Conservation (phyloP, 1,140 invertebrate species). For the Paracyclopina nana region DNA sequence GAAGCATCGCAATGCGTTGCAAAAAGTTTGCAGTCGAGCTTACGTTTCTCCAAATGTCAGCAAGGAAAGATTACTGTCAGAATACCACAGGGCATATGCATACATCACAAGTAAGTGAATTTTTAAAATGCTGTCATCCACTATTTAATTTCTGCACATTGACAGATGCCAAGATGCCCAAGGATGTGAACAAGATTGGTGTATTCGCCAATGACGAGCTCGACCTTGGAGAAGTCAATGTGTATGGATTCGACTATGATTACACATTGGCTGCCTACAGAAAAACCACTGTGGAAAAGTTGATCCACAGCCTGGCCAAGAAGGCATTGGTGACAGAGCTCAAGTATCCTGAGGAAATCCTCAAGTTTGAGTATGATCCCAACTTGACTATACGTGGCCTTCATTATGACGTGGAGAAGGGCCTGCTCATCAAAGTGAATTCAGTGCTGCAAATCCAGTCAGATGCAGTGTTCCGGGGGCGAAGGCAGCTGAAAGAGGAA, state of each 20-base stretch:
- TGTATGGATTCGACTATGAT: constrained; percentile 98
- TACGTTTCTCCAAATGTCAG: no score
- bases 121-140: no score
- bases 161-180: constrained; percentile 44
- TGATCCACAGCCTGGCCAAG: constrained; percentile 77
- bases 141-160: no score
- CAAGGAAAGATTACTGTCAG: no score
- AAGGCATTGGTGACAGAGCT: constrained; percentile 66
- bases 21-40: no score
- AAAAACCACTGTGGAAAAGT: constrained; percentile 58
- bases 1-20: no score
- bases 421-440: constrained; percentile 82
- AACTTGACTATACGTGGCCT: constrained; percentile 78
- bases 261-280: constrained; percentile 94
- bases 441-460: constrained; percentile 90
- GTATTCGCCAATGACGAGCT: constrained; percentile 96
- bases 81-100: no score
- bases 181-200: constrained; percentile 57
- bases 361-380: constrained; percentile 57
- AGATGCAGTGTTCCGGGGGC: constrained; percentile 73
- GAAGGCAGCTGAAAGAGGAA: constrained; percentile 53
- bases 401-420: constrained; percentile 90
- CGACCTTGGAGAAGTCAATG: constrained; percentile 67
- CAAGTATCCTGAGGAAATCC: constrained; percentile 80
- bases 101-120: no score